phyloP scores from a whole-genome alignment of 2,888 invertebrate genomes.

The Harpalus rubripes region DNA sequence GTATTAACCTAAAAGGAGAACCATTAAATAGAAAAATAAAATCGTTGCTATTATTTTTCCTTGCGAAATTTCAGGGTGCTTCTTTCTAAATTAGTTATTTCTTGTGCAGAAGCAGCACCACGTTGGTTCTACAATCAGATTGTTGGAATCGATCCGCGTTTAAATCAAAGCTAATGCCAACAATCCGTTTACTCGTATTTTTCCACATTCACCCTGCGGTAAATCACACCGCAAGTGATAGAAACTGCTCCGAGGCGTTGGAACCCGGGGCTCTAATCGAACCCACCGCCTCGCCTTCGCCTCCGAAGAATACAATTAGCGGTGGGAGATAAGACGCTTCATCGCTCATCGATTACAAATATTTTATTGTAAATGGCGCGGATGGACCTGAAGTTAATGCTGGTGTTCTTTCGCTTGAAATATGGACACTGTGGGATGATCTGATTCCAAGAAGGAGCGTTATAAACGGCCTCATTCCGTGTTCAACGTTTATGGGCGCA shows the following conservation, averaged over 20 bases:
- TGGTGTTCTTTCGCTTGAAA: conserved; percentile 45
- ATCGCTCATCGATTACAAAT: conserved; percentile 75
- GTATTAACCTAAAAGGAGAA: too few relatives aligned
- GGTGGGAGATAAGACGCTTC: conserved; percentile 54
- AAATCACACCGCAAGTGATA: conserved; percentile 51
- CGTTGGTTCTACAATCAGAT: not conserved
- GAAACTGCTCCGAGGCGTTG: conserved; percentile 17
- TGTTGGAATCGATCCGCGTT: conserved; percentile 5
- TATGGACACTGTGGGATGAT: conserved; percentile 17
- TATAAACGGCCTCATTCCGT: not conserved
- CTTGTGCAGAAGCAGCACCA: not conserved
- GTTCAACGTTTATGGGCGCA: not conserved
- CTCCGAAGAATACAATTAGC: conserved; percentile 59
- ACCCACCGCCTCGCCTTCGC: conserved; percentile 1
- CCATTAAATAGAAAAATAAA: too few relatives aligned
- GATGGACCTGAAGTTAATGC: conserved; percentile 70
- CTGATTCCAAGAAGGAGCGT: not conserved
- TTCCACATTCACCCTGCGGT: not conserved
- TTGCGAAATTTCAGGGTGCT: not conserved
- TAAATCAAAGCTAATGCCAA: conserved; percentile 31
- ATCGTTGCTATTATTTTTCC: too few relatives aligned
- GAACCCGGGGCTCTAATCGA: conserved; percentile 15
- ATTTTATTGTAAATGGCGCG: conserved; percentile 77
- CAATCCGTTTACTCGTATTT: conserved; percentile 46
- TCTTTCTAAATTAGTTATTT: not conserved